Base-by-base conservation (phyloP, 1,140 invertebrate genomes). In the Brachionus angularis region DNA sequence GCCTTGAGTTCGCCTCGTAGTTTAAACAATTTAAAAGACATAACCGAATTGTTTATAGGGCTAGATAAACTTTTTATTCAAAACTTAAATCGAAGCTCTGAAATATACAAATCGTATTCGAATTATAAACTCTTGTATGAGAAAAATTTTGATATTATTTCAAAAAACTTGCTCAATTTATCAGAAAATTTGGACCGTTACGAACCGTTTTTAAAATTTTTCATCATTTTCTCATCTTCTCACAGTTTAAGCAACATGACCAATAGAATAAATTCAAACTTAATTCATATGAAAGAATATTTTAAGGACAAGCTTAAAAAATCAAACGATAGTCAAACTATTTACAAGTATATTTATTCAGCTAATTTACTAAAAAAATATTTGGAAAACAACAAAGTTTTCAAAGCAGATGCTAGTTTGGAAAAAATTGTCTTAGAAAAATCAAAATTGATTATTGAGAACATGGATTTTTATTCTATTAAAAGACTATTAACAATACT, bases 381-480 rank as follows among this genome's bases (percentile, higher is more conserved):
- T 18, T 58, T 39, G 21, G 53, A 36, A 1, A 39, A 4, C 16
- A 39, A 33, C 14, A 36, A 55, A 25, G 33, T 39, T 58, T 58
- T 58, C 25, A 36, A 34, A 10, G 39, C 36, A 58, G 21, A 58
- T 14, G 36, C 39, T 23, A 34, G 39, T 36, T 25, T 58, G 16
- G 18, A 58, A 21, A 7, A 58, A 23, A 21, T 58, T 14, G 14
- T 58, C 7, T 8, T 3, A 7, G 16, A 58, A 23, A 58, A 58
- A 14, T 12, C 34, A 33, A 36, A 58, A 12, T 3, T 18, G 23
- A 58, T 58, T 36, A 36, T 58, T 5, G 53, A 58, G 39, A 58
- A 58, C n/a, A 58, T 58, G 53, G 53, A 58, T n/a, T 58, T 58
- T 58, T 58, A 39, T 39, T 39, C 53, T 0, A 25, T 36, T 23